Evolutionary conservation across 2,797 vertebrate genomes (phyloP).

Genomic region (Hydrolagus colliei): DNA sequence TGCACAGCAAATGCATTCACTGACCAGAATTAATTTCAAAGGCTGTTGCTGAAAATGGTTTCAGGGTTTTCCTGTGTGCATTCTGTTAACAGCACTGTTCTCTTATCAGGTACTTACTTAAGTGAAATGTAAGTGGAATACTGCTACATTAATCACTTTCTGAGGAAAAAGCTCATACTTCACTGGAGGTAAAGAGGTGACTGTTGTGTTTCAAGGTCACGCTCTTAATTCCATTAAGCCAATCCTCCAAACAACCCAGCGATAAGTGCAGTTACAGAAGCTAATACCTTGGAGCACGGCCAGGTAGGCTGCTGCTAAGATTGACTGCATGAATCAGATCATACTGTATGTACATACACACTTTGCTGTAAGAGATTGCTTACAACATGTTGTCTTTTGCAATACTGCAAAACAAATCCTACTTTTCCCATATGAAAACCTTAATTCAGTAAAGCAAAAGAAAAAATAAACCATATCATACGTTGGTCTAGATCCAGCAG

Average conservation of each 20-base stretch:
- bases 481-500: too few species aligned
- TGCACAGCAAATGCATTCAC: conserved; percentile 16
- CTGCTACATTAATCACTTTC: conserved; percentile 26
- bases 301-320: neutral
- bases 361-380: too few species aligned
- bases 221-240: conserved; percentile 30
- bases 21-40: conserved; percentile 27
- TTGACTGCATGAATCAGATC: neutral
- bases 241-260: conserved; percentile 8
- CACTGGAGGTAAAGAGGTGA: neutral
- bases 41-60: conserved; percentile 14
- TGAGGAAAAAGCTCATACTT: conserved; percentile 22
- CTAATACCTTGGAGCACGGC: conserved; percentile 10
- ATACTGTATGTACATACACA: neutral
- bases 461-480: too few species aligned
- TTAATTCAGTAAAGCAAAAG: too few species aligned
- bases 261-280: conserved; percentile 29
- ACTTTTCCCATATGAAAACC: too few species aligned
- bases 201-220: conserved; percentile 25
- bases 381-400: too few species aligned
- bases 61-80: conserved; percentile 6
- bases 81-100: conserved; percentile 11
- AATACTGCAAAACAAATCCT: too few species aligned
- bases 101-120: conserved; percentile 10
- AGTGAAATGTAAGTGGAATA: conserved; percentile 24